Conservation (phyloP, 1,140 invertebrate species). For the Bathynomus jamesi region DNA sequence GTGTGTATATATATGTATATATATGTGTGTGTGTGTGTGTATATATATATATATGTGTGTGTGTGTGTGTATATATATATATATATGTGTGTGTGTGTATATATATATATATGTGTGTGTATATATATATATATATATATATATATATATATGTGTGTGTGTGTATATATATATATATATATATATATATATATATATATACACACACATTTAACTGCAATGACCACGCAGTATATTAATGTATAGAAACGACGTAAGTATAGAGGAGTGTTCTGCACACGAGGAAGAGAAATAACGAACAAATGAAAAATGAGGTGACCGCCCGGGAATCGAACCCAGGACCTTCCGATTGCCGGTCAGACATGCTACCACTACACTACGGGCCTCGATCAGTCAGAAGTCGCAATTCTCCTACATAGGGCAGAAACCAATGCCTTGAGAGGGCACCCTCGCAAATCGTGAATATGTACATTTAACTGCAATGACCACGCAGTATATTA, state of each 20-base stretch:
- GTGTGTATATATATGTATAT: neutral
- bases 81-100: neutral
- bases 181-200: constrained; percentile 9
- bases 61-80: neutral
- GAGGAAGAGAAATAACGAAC: too few relatives aligned
- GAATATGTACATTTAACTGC: too few relatives aligned
- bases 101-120: neutral
- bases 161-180: constrained; percentile 10
- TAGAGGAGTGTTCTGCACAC: too few relatives aligned
- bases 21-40: neutral
- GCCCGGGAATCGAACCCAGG: neutral
- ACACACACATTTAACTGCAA: neutral
- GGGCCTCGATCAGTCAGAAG: neutral
- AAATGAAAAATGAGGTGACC: too few relatives aligned
- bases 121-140: neutral
- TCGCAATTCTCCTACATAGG: too few relatives aligned
- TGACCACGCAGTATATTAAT: too few relatives aligned
- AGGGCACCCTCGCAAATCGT: too few relatives aligned
- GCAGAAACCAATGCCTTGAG: too few relatives aligned
- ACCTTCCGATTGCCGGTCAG: neutral
- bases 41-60: neutral
- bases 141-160: constrained; percentile 4
- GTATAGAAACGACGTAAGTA: too few relatives aligned
- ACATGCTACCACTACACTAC: neutral
- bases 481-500: too few relatives aligned